These are phyloP conservation scores for Venturia canescens DNA, from an alignment of 1,140 invertebrate species.

Conservation along the genomic window DNA sequence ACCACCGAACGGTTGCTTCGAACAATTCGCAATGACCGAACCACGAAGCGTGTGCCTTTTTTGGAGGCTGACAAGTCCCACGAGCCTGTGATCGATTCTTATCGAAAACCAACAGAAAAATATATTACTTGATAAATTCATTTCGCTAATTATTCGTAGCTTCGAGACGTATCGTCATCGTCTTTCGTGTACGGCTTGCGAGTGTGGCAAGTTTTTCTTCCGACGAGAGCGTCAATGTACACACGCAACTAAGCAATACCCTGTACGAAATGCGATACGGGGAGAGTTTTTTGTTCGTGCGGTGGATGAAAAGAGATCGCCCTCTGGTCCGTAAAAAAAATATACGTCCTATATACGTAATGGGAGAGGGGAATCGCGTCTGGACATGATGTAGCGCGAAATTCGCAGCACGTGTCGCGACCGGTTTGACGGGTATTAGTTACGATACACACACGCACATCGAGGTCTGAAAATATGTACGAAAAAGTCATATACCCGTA, in stretches of 20 bases:
- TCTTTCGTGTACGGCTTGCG: background rate
- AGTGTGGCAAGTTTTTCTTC: background rate
- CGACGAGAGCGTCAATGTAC: background rate
- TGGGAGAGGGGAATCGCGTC: background rate
- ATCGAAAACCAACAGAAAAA: too few species aligned
- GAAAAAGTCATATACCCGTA: too few species aligned
- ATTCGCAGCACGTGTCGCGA: conserved; percentile 34
- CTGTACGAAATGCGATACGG: conserved; percentile 20
- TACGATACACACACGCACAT: conserved; percentile 7
- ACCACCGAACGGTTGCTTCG: too few species aligned
- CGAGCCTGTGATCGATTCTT: too few species aligned
- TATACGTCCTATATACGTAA: too few species aligned
- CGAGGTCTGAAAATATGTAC: background rate
- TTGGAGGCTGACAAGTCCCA: too few species aligned
- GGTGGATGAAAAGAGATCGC: conserved; percentile 19
- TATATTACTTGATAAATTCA: background rate
- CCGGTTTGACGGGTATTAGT: conserved; percentile 35
- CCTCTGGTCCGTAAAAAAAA: background rate
- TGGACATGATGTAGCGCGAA: conserved; percentile 1
- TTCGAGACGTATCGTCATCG: background rate
- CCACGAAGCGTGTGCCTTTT: too few species aligned
- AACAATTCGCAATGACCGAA: too few species aligned
- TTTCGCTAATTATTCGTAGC: background rate
- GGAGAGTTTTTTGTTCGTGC: conserved; percentile 23
- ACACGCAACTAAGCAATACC: conserved; percentile 16